Base-by-base conservation (phyloP, 1,140 invertebrate species). In the Philopotamus ludificatus region DNA sequence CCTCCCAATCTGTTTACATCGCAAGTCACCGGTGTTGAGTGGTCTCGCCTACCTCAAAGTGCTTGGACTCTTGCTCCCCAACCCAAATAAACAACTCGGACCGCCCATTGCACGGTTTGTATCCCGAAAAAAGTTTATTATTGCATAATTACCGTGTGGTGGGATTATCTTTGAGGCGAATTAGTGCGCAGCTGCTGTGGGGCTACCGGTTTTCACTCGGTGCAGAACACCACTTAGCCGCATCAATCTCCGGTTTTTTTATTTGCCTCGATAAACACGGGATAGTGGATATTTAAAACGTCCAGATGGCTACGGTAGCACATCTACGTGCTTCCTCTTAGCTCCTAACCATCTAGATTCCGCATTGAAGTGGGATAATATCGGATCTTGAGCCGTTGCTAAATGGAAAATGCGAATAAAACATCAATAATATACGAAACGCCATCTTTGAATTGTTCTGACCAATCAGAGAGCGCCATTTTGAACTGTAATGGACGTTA, bases 201-300 rank as follows among this genome's bases (percentile, higher is more conserved):
- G 20, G 28, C 53, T 55, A 55, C 53, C 53, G 53, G 53, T 55
- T 55, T 26, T 55, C 41, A 55, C n/a, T n/a, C n/a, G n/a, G n/a
- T n/a, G 3, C 21, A 2, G 16, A 44, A 15, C 10, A 10, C 42
- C 42, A 49, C 45, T 61, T 47, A 50, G n/a, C 28, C 20, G 39
- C 65, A 49, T 67, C 51, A 55, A 62, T 63, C 65, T 62, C 44
- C 2, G 50, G n/a, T n/a, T 22, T 67, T 63, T 67, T 54, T 54
- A 66, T 67, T 63, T 55, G 50, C 39, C 50, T 60, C 50, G 65
- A 67, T 67, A 67, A 67, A 58, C 12, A 45, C 25, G 20, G 65
- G 63, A 67, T 67, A n/a, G 65, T 23, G 20, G 42, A 57, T 34
- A 34, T 7, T 12, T 34, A 4, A 34, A 34, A 34, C 4, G 28